Conservation (phyloP, 1,140 invertebrate genomes). For the Venustaconcha ellipsiformis region DNA sequence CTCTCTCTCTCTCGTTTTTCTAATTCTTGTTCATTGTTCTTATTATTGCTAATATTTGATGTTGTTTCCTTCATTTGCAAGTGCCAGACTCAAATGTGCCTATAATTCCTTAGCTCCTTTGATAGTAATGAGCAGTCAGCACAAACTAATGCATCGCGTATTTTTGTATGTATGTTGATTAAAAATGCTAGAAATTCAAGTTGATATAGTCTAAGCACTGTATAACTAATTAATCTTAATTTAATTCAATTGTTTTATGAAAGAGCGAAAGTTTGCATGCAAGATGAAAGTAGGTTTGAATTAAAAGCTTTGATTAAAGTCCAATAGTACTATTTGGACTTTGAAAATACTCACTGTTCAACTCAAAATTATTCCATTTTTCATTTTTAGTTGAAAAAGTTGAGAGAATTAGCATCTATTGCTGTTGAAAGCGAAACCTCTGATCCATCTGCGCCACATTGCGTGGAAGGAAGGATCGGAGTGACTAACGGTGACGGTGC, state of each 20-base stretch:
- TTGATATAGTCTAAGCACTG: neutral
- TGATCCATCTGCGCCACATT: conserved; percentile 26
- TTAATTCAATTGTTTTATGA: neutral
- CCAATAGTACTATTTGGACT: neutral
- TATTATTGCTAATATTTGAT: no score
- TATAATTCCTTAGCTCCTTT: no score
- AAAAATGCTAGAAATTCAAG: no score
- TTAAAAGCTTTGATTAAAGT: neutral
- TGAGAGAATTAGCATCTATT: conserved; percentile 47
- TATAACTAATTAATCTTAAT: neutral
- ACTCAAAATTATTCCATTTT: conserved; percentile 1
- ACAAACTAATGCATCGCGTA: no score
- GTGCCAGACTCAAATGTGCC: no score
- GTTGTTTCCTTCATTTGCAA: no score
- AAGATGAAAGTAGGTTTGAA: neutral
- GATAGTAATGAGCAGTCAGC: no score
- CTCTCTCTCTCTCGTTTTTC: no score
- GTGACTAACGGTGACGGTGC: conserved; percentile 17
- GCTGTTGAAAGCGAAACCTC: conserved; percentile 39
- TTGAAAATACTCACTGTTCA: neutral
- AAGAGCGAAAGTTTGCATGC: neutral
- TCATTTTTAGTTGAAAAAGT: conserved; percentile 41
- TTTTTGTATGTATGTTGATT: no score
- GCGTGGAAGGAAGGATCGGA: conserved; percentile 13
- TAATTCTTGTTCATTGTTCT: no score